Conservation (phyloP, 2,888 invertebrate genomes). For the Lasioglossum villosulum region DNA sequence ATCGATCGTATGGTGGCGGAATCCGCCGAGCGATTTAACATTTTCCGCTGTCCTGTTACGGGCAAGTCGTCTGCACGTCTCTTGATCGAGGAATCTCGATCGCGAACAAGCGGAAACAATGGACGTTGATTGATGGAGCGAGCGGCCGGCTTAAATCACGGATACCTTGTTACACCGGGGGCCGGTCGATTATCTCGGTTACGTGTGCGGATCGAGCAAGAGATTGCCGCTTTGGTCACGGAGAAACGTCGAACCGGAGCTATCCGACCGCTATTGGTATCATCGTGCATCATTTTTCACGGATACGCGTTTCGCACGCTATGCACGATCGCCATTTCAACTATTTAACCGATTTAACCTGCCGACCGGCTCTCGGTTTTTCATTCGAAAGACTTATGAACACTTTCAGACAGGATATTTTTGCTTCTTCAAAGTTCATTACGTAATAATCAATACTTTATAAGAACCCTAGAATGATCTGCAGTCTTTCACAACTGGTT, state of each 20-base stretch:
- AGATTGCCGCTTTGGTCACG: slow-evolving; percentile 4
- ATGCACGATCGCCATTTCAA: not conserved
- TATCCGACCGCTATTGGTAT: slow-evolving; percentile 5
- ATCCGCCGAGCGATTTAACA: not conserved
- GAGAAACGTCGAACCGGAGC: not conserved
- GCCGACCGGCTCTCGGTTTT: not conserved
- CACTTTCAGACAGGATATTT: not conserved
- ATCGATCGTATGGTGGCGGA: not conserved
- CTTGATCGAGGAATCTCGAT: slow-evolving; percentile 13
- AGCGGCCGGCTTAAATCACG: not conserved
- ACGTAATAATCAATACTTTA: not conserved
- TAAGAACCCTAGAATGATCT: not conserved
- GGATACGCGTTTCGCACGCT: not conserved
- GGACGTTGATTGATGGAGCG: slow-evolving; percentile 23
- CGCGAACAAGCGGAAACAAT: slow-evolving; percentile 23
- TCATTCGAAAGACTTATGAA: not conserved
- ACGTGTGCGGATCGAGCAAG: slow-evolving; percentile 9
- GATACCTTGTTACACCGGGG: slow-evolving; percentile 20
- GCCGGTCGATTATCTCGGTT: slow-evolving; percentile 9
- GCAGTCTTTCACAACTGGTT: not conserved
- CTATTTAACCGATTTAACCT: not conserved
- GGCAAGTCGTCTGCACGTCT: not conserved
- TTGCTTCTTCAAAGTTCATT: not conserved
- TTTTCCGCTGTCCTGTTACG: slow-evolving; percentile 7
- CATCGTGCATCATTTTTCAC: not conserved